Percentiles rank a stretch among this genome's conserved stretches.
Conservation (phyloP, 2,888 invertebrate species). For the Meliscaeva auricollis region DNA sequence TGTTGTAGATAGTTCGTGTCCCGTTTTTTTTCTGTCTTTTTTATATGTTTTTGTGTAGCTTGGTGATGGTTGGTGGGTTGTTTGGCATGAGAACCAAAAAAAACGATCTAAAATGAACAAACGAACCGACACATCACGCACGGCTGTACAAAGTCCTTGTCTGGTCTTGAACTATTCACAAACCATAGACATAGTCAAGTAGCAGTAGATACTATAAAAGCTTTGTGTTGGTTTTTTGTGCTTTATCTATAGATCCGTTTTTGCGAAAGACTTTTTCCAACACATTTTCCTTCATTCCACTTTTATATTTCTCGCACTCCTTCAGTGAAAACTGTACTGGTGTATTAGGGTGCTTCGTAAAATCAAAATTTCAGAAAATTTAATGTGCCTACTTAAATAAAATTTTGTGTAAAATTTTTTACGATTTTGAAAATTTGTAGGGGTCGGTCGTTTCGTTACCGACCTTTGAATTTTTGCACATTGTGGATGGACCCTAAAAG, state of each 20-base stretch:
- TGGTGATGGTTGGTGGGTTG: too few species aligned
- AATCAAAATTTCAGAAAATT: too few species aligned
- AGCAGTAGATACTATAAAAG: neutral
- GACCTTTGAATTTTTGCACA: too few species aligned
- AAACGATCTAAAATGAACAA: conserved; percentile 64
- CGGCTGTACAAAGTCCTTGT: conserved; percentile 60
- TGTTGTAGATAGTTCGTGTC: conserved; percentile 14
- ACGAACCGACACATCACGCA: conserved; percentile 74
- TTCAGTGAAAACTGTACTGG: too few species aligned
- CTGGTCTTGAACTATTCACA: conserved; percentile 57
- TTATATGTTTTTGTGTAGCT: conserved; percentile 21
- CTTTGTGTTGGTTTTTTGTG: conserved; percentile 28
- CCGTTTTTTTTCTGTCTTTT: conserved; percentile 12
- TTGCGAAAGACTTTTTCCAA: too few species aligned
- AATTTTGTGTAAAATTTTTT: too few species aligned
- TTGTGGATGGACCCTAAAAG: too few species aligned
- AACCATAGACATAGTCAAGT: conserved; percentile 39
- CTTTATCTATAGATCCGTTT: conserved; percentile 41
- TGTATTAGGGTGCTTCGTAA: too few species aligned
- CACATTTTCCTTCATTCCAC: neutral
- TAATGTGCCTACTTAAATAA: too few species aligned
- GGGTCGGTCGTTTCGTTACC: too few species aligned
- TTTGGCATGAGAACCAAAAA: conserved; percentile 22
- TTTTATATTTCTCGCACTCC: neutral
- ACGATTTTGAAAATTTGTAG: too few species aligned